Evolutionary conservation across 2,113 vertebrate species (phyloP), one percentile per base, ranked within the genome.

Genomic region (Pelobates fuscus): DNA sequence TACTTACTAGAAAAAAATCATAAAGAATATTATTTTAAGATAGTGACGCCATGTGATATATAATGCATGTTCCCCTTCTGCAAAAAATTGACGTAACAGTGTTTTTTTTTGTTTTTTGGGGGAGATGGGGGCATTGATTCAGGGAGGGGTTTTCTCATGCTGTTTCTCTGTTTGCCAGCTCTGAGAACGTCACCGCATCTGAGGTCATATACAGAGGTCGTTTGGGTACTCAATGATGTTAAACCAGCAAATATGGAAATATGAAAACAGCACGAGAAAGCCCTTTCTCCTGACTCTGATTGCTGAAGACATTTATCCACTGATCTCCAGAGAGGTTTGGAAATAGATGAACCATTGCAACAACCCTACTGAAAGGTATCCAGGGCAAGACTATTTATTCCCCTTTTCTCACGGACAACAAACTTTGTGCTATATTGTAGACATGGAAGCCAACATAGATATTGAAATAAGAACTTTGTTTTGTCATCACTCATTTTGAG

Each of bases 181-280:
- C 81, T 87, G 83, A 88, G 82, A 87, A 86, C 71, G 78, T 78
- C 81, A 84, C 79, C 82, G 82, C 80, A 78, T 78, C 79, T 85
- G 82, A 86, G 85, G 82, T 86, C 82, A 84, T 84, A 71, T 82
- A 83, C 84, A 87, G 81, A 77, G 81, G 74, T 84, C 80, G 85
- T 86, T 82, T 84, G 73, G 81, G 77, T 86, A 83, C 79, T 82
- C 83, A 86, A 69, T 84, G 81, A 87, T 85, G 81, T 83, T 88
- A 88, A 81, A 82, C 78, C 84, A 83, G 86, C 83, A 87, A 84
- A 88, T 37, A 82, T 84, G 80, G 79, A 80, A 87, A 86, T 78
- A 82, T 87, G 81, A 79, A 89, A 88, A 87, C 76, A 86, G 88
- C 88, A 89, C 85, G 88, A 89, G 86, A 89, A 89, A 86, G 82